Percentiles rank a stretch among this genome's conserved stretches.
phyloP scores from a whole-genome alignment of 2,113 vertebrate species.

The Pomatostomus ruficeps region DNA sequence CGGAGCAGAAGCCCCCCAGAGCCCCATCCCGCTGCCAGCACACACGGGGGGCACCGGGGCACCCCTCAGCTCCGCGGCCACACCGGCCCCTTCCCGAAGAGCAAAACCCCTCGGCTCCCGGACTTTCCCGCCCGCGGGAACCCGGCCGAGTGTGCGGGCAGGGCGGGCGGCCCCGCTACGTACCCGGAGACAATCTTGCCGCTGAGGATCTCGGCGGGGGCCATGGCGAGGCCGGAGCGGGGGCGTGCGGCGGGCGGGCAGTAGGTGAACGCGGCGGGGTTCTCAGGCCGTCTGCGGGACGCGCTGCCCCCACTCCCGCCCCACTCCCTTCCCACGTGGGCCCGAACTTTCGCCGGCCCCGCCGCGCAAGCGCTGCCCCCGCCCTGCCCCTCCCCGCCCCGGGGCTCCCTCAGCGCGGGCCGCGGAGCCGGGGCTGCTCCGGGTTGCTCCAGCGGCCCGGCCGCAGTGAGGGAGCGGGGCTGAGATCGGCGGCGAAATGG shows the following conservation, averaged over 20 bases:
- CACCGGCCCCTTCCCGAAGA: neutral
- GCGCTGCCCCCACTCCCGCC: fast-evolving
- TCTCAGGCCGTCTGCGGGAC: fast-evolving
- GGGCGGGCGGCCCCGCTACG: neutral
- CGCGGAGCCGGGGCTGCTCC: fast-evolving
- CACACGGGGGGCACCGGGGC: too few relatives aligned
- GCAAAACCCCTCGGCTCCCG: fast-evolving
- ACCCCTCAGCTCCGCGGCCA: neutral
- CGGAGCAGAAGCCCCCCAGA: neutral
- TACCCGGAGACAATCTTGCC: slow-evolving; percentile 75
- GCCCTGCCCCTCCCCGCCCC: neutral
- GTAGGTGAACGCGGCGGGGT: fast-evolving
- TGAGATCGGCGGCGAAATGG: fast-evolving
- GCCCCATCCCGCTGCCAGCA: neutral
- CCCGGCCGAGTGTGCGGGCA: neutral
- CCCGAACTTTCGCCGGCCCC: neutral
- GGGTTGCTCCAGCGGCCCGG: fast-evolving
- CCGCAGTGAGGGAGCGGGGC: fast-evolving
- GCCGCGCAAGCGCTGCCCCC: neutral
- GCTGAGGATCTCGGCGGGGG: slow-evolving; percentile 71
- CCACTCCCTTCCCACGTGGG: neutral
- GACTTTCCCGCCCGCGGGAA: neutral
- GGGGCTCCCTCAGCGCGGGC: neutral
- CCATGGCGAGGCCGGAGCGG: slow-evolving; percentile 18
- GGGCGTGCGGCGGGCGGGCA: fast-evolving